These are phyloP conservation scores for Anguilla rostrata DNA, from an alignment of 2,113 vertebrate genomes.

Conservation along the genomic window DNA sequence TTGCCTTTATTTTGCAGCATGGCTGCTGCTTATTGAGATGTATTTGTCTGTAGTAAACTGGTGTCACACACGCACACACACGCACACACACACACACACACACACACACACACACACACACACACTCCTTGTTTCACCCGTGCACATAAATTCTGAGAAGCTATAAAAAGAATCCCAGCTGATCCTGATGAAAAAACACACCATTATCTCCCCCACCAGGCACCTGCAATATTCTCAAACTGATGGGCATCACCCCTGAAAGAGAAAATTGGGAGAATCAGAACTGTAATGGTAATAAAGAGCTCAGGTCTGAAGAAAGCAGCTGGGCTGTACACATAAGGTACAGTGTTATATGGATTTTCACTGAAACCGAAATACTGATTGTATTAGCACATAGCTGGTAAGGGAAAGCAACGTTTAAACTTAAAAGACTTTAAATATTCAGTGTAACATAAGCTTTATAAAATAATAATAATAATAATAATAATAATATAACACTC, in stretches of 20 bases:
- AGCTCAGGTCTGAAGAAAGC: neutral
- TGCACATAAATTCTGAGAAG: constrained; percentile 22
- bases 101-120: constrained; percentile 29
- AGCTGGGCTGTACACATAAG: neutral
- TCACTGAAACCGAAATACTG: neutral
- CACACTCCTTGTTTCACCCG: constrained; percentile 4
- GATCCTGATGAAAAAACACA: constrained; percentile 30
- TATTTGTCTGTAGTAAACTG: constrained; percentile 36
- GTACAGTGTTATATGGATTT: too few species aligned
- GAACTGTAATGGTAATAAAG: constrained; percentile 43
- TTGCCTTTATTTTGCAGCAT: constrained; percentile 23
- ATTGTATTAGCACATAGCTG: neutral
- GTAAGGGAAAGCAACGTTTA: too few species aligned
- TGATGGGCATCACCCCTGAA: constrained; percentile 7
- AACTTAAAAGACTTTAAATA: too few species aligned
- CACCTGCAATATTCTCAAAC: neutral
- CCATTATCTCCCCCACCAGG: constrained; percentile 41
- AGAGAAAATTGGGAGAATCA: constrained; percentile 32
- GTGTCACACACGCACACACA: constrained; percentile 32
- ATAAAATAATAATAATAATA: too few species aligned
- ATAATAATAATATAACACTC: too few species aligned
- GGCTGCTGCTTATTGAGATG: constrained; percentile 38
- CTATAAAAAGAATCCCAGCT: constrained; percentile 42
- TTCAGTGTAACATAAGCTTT: too few species aligned
- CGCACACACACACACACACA: neutral